Base-by-base conservation (phyloP, 2,113 vertebrate species). In the Tauraco erythrolophus region DNA sequence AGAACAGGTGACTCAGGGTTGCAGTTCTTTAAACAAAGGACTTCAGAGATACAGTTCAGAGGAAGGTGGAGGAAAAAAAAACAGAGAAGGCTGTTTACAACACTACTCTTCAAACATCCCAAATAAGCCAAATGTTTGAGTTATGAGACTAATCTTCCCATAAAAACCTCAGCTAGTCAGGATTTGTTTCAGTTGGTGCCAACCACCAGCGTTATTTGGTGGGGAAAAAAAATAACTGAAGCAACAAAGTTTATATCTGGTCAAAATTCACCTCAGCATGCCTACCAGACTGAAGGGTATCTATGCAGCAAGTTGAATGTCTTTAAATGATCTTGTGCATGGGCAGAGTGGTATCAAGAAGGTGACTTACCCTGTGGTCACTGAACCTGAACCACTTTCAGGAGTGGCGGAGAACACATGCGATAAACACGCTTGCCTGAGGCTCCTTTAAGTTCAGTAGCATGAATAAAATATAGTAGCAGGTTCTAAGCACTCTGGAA, bases 201-300 rank as follows among this genome's bases (percentile, higher is more conserved):
- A 94, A 45, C 1, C 0, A 1, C 24, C n/a, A 54, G 28, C 19
- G 31, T 5, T 66, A 24, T 8, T 61, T 25, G 16, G 14, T 3
- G 9, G 17, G 1, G 11, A 43, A 43, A 43, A 19, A 15, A 51
- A 64, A 18, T 4, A 71, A 51, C 0, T 19, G 33, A 78, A 86
- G 25, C 27, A 74, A 74, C 8, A 7, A 62, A 66, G 8, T 37
- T 83, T 45, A 0, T 15, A 69, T 28, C 33, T 37, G 45, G 30
- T 41, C 30, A 76, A 81, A 94, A 95, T n/a, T 60, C 3, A n/a
- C 24, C 77, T 10, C 37, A 39, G 33, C 18, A 19, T 8, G 46
- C 43, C 70, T 24, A 51, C 30, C 48, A 76, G 48, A 28, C 28
- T 54, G 25, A 74, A 50, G 13, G 1, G 14, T 19, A 35, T 0